phyloP scores from a whole-genome alignment of 2,888 invertebrate genomes.

The Nomada lathburiana region DNA sequence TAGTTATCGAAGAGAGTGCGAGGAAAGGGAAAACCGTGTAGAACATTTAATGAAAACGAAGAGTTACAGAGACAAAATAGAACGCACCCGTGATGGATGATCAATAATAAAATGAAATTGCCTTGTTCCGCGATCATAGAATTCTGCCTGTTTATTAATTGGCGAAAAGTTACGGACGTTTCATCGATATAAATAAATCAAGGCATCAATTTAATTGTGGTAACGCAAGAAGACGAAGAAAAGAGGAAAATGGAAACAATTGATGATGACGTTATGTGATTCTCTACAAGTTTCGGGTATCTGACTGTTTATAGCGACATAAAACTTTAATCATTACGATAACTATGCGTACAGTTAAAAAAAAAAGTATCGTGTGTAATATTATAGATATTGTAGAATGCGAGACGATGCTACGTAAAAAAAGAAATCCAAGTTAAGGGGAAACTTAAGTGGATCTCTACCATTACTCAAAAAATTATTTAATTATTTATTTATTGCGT shows the following conservation, averaged over 20 bases:
- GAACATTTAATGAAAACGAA: slow-evolving; percentile 46
- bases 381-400: slow-evolving; percentile 81
- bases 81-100: slow-evolving; percentile 13
- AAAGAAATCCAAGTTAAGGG: slow-evolving; percentile 72
- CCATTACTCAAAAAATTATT: slow-evolving; percentile 80
- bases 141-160: slow-evolving; percentile 13
- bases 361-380: slow-evolving; percentile 82
- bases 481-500: slow-evolving; percentile 84
- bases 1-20: slow-evolving; percentile 75
- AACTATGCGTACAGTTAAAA: slow-evolving; percentile 81
- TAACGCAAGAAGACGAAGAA: slow-evolving; percentile 22
- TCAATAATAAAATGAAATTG: slow-evolving; percentile 53
- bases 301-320: slow-evolving; percentile 81
- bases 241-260: slow-evolving; percentile 12
- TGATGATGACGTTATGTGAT: slow-evolving; percentile 62
- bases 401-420: slow-evolving; percentile 77
- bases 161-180: slow-evolving; percentile 50
- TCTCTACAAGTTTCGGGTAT: slow-evolving; percentile 68
- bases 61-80: slow-evolving; percentile 1
- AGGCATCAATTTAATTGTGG: slow-evolving; percentile 52
- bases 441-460: slow-evolving; percentile 77
- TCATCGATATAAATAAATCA: slow-evolving; percentile 10
- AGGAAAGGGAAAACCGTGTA: slow-evolving; percentile 46
- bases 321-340: slow-evolving; percentile 81
- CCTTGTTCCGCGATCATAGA: slow-evolving; percentile 61